These are phyloP conservation scores for Theodoxus fluviatilis DNA, from an alignment of 2,888 invertebrate species.

Conservation along the genomic window DNA sequence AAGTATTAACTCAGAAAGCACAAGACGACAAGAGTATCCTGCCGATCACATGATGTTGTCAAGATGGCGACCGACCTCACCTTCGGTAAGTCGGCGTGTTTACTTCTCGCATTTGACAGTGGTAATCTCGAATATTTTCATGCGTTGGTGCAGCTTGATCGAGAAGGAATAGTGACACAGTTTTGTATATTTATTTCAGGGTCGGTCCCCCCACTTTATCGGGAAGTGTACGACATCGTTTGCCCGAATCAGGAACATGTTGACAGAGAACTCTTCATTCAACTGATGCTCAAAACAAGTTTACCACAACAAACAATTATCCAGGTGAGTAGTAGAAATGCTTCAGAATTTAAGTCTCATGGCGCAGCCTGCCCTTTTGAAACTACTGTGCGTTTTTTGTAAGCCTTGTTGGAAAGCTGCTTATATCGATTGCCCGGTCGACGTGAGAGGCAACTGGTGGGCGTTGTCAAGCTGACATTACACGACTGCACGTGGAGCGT, in stretches of 20 bases:
- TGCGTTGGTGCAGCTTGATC: not conserved
- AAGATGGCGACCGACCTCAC: slow-evolving; percentile 61
- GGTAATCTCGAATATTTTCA: no score
- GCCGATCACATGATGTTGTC: slow-evolving; percentile 53
- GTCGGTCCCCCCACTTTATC: slow-evolving; percentile 63
- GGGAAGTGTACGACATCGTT: slow-evolving; percentile 65
- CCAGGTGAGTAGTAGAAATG: slow-evolving; percentile 58
- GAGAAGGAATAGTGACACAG: not conserved
- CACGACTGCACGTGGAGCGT: no score
- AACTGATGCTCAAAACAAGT: slow-evolving; percentile 62
- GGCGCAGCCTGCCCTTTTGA: no score
- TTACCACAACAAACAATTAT: slow-evolving; percentile 59
- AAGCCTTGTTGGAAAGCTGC: no score
- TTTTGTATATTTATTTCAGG: slow-evolving; percentile 46
- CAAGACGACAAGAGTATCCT: no score
- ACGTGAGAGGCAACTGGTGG: no score
- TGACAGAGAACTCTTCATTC: slow-evolving; percentile 64
- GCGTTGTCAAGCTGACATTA: no score
- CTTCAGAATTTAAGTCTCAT: no score
- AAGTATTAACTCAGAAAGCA: no score
- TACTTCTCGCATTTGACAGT: not conserved
- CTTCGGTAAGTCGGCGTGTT: slow-evolving; percentile 45
- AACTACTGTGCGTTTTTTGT: no score
- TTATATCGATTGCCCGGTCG: no score
- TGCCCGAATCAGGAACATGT: slow-evolving; percentile 65